These are phyloP conservation scores for Mastigias papua DNA, from an alignment of 30 jellyfish, hydroid and myxozoan species.

Conservation along the genomic window DNA sequence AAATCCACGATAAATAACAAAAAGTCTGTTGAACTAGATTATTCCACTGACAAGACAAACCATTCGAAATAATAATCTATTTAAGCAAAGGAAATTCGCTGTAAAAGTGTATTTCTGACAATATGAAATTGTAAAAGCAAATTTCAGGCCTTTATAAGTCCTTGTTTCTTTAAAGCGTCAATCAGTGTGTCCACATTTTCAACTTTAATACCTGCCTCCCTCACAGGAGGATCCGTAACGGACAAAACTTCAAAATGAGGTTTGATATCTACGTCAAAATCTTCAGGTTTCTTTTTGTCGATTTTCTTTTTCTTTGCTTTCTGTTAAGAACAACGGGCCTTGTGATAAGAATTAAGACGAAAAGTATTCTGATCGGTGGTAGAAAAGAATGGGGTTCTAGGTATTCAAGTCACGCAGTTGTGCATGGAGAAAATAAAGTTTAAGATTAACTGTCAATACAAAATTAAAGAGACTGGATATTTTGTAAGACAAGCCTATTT, in stretches of 20 bases:
- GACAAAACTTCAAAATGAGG: slow-evolving; percentile 84
- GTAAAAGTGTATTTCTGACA: neutral
- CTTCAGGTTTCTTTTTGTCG: slow-evolving; percentile 80
- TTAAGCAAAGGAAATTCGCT: neutral
- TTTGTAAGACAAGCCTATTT: too few relatives aligned
- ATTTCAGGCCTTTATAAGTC: slow-evolving; percentile 73
- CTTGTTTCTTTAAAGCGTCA: slow-evolving; percentile 82
- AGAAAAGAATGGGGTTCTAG: neutral
- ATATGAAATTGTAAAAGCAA: neutral
- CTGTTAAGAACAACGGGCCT: too few relatives aligned
- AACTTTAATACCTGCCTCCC: slow-evolving; percentile 96
- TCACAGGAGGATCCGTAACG: slow-evolving; percentile 96
- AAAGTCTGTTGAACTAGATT: neutral
- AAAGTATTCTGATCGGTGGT: neutral
- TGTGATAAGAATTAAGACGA: too few relatives aligned
- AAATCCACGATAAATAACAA: neutral
- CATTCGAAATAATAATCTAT: neutral
- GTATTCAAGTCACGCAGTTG: too few relatives aligned
- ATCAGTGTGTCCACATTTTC: slow-evolving; percentile 86
- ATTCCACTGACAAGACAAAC: neutral
- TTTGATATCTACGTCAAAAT: slow-evolving; percentile 91
- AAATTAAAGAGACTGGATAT: too few relatives aligned
- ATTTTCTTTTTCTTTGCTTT: slow-evolving; percentile 98
- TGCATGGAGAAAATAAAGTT: too few relatives aligned
- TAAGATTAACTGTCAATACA: neutral